Evolutionary conservation across 1,140 invertebrate species (phyloP).

Genomic region (Belonocnema kinseyi): DNA sequence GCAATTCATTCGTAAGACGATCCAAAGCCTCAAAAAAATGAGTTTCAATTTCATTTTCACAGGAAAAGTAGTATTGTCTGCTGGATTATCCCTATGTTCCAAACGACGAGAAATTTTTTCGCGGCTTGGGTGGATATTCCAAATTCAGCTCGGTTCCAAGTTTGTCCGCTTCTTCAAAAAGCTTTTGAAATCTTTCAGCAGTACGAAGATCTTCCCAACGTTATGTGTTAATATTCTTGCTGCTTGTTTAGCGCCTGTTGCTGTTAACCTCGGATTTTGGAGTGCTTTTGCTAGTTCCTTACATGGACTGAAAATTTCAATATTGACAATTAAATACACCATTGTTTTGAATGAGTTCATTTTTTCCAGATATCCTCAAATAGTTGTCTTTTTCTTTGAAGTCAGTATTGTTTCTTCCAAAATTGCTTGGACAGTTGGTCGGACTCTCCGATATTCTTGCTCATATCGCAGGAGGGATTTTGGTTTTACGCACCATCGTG

Average conservation of each 20-base stretch:
- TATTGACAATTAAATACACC: conserved; percentile 13
- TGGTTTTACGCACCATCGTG: conserved; percentile 36
- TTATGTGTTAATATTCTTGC: not conserved
- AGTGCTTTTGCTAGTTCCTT: conserved; percentile 30
- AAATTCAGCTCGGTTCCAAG: too few relatives aligned
- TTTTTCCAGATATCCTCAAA: conserved; percentile 15
- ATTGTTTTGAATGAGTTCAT: conserved; percentile 1
- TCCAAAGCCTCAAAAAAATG: too few relatives aligned
- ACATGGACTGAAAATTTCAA: conserved; percentile 32
- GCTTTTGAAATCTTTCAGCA: not conserved
- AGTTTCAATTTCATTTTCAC: too few relatives aligned
- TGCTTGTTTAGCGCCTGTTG: conserved; percentile 18
- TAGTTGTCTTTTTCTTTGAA: conserved; percentile 31
- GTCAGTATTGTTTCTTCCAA: conserved; percentile 24
- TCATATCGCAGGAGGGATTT: conserved; percentile 26
- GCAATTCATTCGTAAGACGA: too few relatives aligned
- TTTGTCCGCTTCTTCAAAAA: too few relatives aligned
- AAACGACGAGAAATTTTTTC: too few relatives aligned
- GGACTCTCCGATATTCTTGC: conserved; percentile 24
- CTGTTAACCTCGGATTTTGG: conserved; percentile 31
- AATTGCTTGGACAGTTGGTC: conserved; percentile 19
- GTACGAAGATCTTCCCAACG: not conserved
- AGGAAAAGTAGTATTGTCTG: too few relatives aligned
- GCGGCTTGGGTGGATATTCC: too few relatives aligned
- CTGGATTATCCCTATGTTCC: too few relatives aligned